Conservation (phyloP, 2,888 invertebrate genomes). For the Geotrupes spiniger region DNA sequence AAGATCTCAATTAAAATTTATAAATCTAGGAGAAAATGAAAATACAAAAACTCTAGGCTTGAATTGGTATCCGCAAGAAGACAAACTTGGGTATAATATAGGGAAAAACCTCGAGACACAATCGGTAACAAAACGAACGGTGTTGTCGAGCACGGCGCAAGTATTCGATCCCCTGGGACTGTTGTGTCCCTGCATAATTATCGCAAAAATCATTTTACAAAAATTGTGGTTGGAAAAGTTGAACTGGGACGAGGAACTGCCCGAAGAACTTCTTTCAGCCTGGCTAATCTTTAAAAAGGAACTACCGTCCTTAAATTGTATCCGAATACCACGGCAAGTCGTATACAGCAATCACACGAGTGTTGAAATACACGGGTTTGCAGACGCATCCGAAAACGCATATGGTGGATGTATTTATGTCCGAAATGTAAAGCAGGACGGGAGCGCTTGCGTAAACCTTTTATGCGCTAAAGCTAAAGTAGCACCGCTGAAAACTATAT, state of each 20-base stretch:
- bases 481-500: too few species aligned
- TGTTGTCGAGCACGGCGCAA: conserved; percentile 8
- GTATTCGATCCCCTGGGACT: conserved; percentile 7
- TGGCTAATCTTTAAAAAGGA: conserved; percentile 1
- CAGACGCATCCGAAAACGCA: too few species aligned
- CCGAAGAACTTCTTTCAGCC: conserved; percentile 1
- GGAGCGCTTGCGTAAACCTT: background rate
- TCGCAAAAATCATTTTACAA: conserved; percentile 7
- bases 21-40: too few species aligned
- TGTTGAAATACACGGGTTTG: background rate
- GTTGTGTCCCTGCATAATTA: background rate
- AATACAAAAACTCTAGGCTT: too few species aligned
- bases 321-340: conserved; percentile 6
- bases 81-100: too few species aligned
- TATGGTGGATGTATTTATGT: too few species aligned
- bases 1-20: too few species aligned
- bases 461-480: too few species aligned
- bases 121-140: conserved; percentile 8
- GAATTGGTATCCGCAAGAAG: too few species aligned
- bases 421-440: too few species aligned
- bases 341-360: background rate
- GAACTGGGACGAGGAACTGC: conserved; percentile 7
- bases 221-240: conserved; percentile 9
- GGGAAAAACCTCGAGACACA: too few species aligned
- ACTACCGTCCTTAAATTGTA: background rate